Evolutionary conservation across 2,888 invertebrate species (phyloP).

Genomic region (Pachycephus smyrnensis): DNA sequence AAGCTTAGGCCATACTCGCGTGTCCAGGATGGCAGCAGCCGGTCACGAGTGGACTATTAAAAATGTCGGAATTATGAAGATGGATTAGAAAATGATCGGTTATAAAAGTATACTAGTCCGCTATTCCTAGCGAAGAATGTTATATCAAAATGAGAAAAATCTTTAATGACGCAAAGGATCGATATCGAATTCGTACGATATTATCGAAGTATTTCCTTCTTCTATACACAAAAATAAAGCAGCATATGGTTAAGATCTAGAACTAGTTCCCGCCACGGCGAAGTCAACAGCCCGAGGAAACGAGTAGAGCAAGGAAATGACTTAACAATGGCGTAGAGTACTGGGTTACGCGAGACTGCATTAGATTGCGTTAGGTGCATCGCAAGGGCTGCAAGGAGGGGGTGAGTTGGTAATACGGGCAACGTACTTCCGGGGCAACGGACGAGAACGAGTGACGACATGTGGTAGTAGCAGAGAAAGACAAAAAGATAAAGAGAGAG

Average conservation of each 20-base stretch:
- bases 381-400: constrained; percentile 5
- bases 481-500: constrained; percentile 4
- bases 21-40: neutral
- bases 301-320: neutral
- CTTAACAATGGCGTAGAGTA: neutral
- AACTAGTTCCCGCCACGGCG: neutral
- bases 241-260: neutral
- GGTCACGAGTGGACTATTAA: neutral
- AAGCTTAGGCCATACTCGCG: neutral
- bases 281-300: neutral
- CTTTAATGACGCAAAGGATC: neutral
- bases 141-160: too few species aligned
- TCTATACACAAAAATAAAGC: too few species aligned
- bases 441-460: constrained; percentile 53
- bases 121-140: too few species aligned
- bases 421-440: constrained; percentile 57
- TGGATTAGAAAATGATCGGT: neutral
- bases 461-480: constrained; percentile 36
- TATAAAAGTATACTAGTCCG: neutral
- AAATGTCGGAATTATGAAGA: neutral
- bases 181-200: neutral
- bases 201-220: neutral
- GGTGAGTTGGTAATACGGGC: constrained; percentile 18
- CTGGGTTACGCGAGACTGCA: neutral
- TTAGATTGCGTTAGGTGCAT: constrained; percentile 38